phyloP scores from a whole-genome alignment of 2,888 invertebrate genomes.

The Neelides folsomi region DNA sequence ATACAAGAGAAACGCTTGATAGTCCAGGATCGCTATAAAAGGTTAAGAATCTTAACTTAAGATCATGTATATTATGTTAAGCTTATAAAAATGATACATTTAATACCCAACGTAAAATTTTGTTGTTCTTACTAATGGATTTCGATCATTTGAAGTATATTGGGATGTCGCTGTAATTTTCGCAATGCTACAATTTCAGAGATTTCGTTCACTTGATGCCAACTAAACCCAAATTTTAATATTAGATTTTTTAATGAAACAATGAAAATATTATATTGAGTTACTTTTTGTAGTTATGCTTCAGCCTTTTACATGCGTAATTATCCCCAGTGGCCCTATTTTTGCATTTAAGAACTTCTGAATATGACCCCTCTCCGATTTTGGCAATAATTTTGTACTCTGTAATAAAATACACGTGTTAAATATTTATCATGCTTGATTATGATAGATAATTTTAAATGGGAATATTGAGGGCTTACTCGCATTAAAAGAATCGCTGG shows the following conservation, averaged over 20 bases:
- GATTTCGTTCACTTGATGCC: conserved; percentile 42
- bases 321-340: conserved; percentile 43
- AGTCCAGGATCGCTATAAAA: background rate
- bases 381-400: conserved; percentile 51
- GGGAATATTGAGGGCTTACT: background rate
- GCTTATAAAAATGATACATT: too few relatives aligned
- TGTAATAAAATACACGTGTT: conserved; percentile 34
- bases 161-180: conserved; percentile 47
- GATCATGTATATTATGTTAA: too few relatives aligned
- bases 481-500: background rate
- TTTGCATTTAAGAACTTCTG: conserved; percentile 54
- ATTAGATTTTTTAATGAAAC: background rate
- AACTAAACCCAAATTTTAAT: conserved; percentile 37
- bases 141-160: conserved; percentile 50
- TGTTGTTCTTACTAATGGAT: conserved; percentile 51
- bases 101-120: too few relatives aligned
- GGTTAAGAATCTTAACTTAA: too few relatives aligned
- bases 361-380: conserved; percentile 57
- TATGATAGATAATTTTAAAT: background rate
- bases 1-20: conserved; percentile 46
- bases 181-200: conserved; percentile 50
- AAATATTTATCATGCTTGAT: too few relatives aligned
- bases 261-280: too few relatives aligned
- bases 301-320: conserved; percentile 52
- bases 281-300: conserved; percentile 48